A percentile compares a stretch with the other conserved stretches of the same genome.
phyloP scores from a whole-genome alignment of 2,113 vertebrate genomes.

The Okapia johnstoni region DNA sequence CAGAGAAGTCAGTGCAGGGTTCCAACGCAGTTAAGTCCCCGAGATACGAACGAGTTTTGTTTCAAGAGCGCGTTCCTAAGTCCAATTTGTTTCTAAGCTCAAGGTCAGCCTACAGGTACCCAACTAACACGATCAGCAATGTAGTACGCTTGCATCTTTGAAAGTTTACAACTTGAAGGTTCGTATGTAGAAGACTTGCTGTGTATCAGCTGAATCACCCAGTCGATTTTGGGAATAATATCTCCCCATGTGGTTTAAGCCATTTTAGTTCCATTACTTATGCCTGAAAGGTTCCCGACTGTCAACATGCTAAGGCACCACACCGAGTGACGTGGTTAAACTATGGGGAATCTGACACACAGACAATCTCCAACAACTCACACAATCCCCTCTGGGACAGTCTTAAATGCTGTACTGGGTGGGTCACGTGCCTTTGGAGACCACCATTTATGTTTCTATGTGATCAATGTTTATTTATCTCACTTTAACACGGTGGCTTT shows the following conservation, averaged over 20 bases:
- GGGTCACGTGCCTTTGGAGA: background rate
- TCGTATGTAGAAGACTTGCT: background rate
- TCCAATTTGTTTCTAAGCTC: background rate
- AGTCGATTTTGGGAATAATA: background rate
- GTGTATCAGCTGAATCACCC: background rate
- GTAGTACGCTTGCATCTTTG: background rate
- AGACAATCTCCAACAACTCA: background rate
- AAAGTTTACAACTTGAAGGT: background rate
- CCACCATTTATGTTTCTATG: background rate
- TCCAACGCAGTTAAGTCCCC: background rate
- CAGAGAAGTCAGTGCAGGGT: background rate
- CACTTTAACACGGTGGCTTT: background rate
- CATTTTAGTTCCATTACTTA: background rate
- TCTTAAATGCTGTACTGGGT: background rate
- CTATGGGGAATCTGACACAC: background rate
- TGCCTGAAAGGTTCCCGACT: background rate
- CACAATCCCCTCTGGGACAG: background rate
- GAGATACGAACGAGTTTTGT: background rate
- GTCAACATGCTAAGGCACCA: background rate
- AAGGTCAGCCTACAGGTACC: background rate
- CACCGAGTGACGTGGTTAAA: accelerated
- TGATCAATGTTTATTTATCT: background rate
- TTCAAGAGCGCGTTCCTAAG: background rate
- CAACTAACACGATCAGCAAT: background rate
- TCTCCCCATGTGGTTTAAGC: background rate